Percentiles rank a stretch among this genome's conserved stretches.
phyloP scores from a whole-genome alignment of 2,888 invertebrate species.

The Marronus borbonicus region DNA sequence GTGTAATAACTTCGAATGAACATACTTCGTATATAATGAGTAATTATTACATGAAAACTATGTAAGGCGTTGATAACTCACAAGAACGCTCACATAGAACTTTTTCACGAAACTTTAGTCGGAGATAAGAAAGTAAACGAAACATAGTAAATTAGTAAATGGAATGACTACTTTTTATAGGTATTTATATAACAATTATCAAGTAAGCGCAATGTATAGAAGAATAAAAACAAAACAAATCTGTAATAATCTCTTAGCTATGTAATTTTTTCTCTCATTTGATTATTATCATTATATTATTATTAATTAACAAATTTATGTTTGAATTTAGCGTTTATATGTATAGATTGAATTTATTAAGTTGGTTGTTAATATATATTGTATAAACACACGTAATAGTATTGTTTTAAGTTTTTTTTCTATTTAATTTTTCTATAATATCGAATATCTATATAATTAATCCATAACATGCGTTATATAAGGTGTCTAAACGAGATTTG shows the following conservation, averaged over 20 bases:
- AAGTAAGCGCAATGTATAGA: conserved; percentile 38
- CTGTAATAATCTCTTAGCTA: conserved; percentile 14
- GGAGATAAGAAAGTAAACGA: conserved; percentile 5
- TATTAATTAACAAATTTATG: conserved; percentile 26
- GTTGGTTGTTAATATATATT: conserved; percentile 31
- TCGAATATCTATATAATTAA: too few relatives aligned
- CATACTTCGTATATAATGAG: too few relatives aligned
- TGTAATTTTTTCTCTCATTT: conserved; percentile 16
- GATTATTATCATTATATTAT: neutral
- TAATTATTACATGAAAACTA: too few relatives aligned
- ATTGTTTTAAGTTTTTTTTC: too few relatives aligned
- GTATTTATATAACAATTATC: conserved; percentile 26
- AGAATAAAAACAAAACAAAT: conserved; percentile 39
- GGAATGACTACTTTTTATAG: conserved; percentile 43
- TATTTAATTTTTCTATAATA: too few relatives aligned
- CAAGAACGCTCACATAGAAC: neutral
- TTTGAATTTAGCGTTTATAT: neutral
- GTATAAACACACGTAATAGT: too few relatives aligned
- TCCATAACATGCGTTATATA: too few relatives aligned
- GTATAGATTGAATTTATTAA: conserved; percentile 17
- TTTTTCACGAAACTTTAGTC: conserved; percentile 13
- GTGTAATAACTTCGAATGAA: too few relatives aligned
- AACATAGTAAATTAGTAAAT: conserved; percentile 5
- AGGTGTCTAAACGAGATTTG: too few relatives aligned
- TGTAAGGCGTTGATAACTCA: too few relatives aligned